Evolutionary conservation across 2,113 vertebrate species (phyloP), one percentile per base, ranked within the genome.

Genomic region (Erinaceus europaeus): DNA sequence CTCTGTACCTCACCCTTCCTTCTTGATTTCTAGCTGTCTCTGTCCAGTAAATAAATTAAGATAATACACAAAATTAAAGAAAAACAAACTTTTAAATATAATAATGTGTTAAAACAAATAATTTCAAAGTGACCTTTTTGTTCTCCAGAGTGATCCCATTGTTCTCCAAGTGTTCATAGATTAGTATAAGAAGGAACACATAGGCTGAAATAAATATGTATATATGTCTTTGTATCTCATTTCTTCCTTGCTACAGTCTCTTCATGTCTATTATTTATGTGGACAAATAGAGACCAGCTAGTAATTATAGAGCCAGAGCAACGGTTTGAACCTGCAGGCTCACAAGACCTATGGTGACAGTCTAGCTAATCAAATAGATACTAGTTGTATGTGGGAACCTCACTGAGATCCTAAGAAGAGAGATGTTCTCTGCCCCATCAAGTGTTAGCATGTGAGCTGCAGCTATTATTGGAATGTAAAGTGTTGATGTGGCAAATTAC

Each of bases 401-500:
- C 17, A 15, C n/a, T 42, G 20, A 85, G 57, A 5, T 77, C 48
- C 90, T 84, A 76, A 1, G 32, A 86, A 92, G 36, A 77, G 55
- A 73, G 46, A 11, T 23, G 74, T 44, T 89, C 95, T 68, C 72
- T 92, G 52, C 34, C 62, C 15, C 61, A 34, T 83, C 78, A 65
- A 71, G 48, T 90, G 52, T 42, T 84, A 61, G 57, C 14, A 50
- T 78, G 59, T 67, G 86, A 88, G 77, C 32, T 6, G 42, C 64
- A 52, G 27, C 75, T 55, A 69, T 65, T 44, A 9, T 88, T 88
- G 81, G 18, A 65, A 52, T 18, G 40, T 88, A 29, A 53, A 80
- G 5, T 93, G 12, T 75, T 71, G 68, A 38, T 59, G 64, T 52
- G 27, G 90, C 89, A 94, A 91, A 69, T 82, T 29, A 15, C 79